Base-by-base conservation (phyloP, 2,888 invertebrate genomes). In the Agrotis segetum region DNA sequence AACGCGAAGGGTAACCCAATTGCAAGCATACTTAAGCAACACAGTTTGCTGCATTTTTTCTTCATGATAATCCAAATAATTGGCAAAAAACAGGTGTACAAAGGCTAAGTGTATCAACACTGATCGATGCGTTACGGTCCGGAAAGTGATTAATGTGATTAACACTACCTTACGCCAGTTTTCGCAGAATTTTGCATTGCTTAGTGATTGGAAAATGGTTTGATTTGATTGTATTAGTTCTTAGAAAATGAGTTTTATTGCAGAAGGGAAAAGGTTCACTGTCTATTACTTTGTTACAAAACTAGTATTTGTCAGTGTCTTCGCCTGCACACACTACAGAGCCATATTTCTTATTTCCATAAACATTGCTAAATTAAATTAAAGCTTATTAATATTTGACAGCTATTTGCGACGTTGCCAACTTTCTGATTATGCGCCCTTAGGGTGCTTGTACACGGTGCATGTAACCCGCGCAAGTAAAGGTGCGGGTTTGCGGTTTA, bases 51-150 rank as follows among this genome's bases (percentile, higher is more conserved):
- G 67, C 55, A 67, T 74, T 67, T 75, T 79, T 83, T 73, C 64
- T 64, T 68, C 74, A 69, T 67, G 29, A 44, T 75, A 76, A 71
- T 75, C 74, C 71, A 67, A 81, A 53, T 84, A 83, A 84, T 82
- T 79, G 83, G 55, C 50, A 67, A 24, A 69, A 79, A 76, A 52
- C 58, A 19, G 49, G 65, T 67, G 47, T 71, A 56, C 46, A 66
- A 16, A 34, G 46, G 55, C 60, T 59, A 64, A 72, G 49, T 76
- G 49, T 68, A 81, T 76, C 73, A 76, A 53, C 65, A 59, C 56
- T 77, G 76, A 79, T 74, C 74, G 74, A 81, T 81, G 81, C 9
- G 66, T 72, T 66, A 71, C 82, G 69, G 60, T 80, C 11, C 56
- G 63, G 24, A 19, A 21, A 59, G 21, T 68, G 29, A 77, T 74